phyloP scores from a whole-genome alignment of 2,888 invertebrate genomes.

The Yponomeuta malinellus region DNA sequence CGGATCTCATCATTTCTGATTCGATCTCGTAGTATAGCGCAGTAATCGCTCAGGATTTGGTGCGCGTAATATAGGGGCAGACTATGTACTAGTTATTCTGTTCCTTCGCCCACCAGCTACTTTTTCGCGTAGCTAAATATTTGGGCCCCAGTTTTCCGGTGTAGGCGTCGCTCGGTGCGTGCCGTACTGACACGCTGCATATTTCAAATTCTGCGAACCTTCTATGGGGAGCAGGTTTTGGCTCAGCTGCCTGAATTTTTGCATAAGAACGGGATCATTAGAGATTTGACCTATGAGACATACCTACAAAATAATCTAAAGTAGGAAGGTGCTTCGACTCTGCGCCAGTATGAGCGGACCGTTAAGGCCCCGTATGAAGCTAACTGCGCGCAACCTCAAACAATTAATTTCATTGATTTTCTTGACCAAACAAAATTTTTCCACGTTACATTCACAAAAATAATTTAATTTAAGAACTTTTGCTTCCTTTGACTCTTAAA shows the following conservation, averaged over 20 bases:
- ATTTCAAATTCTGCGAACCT: neutral
- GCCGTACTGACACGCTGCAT: neutral
- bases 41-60: too few species aligned
- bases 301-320: neutral
- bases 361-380: neutral
- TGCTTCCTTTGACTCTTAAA: too few species aligned
- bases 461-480: too few species aligned
- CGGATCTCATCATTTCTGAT: too few species aligned
- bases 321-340: neutral
- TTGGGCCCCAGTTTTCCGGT: neutral
- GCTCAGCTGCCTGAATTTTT: neutral
- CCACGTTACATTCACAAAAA: too few species aligned
- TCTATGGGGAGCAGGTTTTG: neutral
- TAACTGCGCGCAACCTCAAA: too few species aligned
- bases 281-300: neutral
- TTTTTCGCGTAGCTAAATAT: neutral
- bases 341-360: neutral
- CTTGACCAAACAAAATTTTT: too few species aligned
- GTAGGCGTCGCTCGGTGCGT: neutral
- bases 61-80: too few species aligned
- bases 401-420: too few species aligned
- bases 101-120: neutral
- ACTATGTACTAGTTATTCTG: neutral
- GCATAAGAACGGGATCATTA: neutral
- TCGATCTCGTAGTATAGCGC: too few species aligned